Evolutionary conservation across 2,888 invertebrate genomes (phyloP).

Genomic region (Caenorhabditis sinica): DNA sequence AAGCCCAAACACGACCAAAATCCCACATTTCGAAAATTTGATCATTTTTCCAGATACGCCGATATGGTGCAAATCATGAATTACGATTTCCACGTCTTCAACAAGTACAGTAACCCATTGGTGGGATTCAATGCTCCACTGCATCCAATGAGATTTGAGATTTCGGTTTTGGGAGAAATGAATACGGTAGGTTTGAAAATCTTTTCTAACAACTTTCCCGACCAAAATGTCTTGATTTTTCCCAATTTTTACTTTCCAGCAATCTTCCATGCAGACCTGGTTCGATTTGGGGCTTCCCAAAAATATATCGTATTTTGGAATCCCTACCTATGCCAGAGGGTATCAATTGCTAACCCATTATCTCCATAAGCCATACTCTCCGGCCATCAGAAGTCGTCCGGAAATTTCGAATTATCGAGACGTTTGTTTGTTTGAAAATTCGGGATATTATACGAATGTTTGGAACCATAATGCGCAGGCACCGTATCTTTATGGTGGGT

Average conservation of each 20-base stretch:
- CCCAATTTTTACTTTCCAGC: constrained; percentile 84
- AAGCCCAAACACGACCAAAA: background rate
- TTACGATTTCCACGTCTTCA: constrained; percentile 91
- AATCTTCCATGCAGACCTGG: constrained; percentile 91
- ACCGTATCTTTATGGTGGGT: constrained; percentile 88
- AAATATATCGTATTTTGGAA: constrained; percentile 90
- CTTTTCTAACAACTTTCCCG: background rate
- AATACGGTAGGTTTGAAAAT: constrained; percentile 73
- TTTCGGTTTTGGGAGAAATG: constrained; percentile 74
- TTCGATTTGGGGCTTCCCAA: constrained; percentile 89
- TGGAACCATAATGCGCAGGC: constrained; percentile 89
- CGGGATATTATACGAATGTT: constrained; percentile 52
- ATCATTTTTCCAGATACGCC: constrained; percentile 86
- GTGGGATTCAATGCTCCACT: constrained; percentile 92
- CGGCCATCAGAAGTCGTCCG: constrained; percentile 57
- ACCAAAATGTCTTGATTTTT: background rate
- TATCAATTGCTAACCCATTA: constrained; percentile 87
- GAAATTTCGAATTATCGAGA: constrained; percentile 40
- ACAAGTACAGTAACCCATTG: constrained; percentile 88
- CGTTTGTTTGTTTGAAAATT: constrained; percentile 49
- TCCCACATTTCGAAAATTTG: background rate
- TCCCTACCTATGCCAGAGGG: constrained; percentile 90
- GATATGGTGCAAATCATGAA: constrained; percentile 94
- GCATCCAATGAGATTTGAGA: constrained; percentile 85
- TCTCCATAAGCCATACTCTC: constrained; percentile 67